Conservation (phyloP, 2,888 invertebrate species). For the Chalcosyrphus nemorum region DNA sequence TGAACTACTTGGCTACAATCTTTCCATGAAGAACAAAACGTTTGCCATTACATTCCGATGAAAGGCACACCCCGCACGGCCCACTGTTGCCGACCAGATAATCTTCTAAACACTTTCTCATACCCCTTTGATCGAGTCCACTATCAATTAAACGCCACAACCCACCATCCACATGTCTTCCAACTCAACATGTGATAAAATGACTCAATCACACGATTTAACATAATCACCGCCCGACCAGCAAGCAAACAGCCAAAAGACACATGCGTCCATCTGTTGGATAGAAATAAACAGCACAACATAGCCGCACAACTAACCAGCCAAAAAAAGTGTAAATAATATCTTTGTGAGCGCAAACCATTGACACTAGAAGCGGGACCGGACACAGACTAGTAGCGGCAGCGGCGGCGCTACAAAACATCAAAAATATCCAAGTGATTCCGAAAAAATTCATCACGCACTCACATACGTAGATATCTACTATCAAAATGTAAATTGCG, state of each 20-base stretch:
- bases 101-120: too few relatives aligned
- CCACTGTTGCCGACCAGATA: too few relatives aligned
- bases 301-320: conserved; percentile 5
- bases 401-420: conserved; percentile 5
- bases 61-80: too few relatives aligned
- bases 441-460: conserved; percentile 22
- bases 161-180: too few relatives aligned
- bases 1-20: too few relatives aligned
- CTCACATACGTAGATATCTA: conserved; percentile 1
- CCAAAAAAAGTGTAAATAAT: conserved; percentile 25
- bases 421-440: background rate
- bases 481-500: conserved; percentile 29
- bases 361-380: background rate
- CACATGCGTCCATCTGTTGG: conserved; percentile 9
- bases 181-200: background rate
- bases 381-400: background rate
- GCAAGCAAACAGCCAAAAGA: background rate
- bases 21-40: too few relatives aligned
- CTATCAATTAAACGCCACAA: too few relatives aligned
- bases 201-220: background rate
- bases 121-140: too few relatives aligned
- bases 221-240: background rate
- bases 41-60: too few relatives aligned
- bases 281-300: conserved; percentile 26
- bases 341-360: conserved; percentile 3